A percentile compares a stretch with the other conserved stretches of the same genome.
Evolutionary conservation across 2,888 invertebrate genomes (phyloP).

Genomic region (Synanthedon andrenaeformis): DNA sequence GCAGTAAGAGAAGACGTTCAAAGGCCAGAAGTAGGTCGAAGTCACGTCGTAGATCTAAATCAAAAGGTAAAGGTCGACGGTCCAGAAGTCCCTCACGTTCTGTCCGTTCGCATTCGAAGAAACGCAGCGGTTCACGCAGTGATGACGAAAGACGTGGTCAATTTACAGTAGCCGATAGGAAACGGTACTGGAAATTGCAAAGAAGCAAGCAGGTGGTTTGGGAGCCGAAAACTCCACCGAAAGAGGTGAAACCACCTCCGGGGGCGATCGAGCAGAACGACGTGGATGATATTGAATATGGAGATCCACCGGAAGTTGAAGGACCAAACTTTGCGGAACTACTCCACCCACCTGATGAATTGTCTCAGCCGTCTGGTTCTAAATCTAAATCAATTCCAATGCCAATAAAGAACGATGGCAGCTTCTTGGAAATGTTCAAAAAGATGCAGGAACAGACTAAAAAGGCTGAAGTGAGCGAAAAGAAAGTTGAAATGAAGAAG

Average conservation of each 20-base stretch:
- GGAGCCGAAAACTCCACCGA: slow-evolving; percentile 36
- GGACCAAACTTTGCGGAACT: slow-evolving; percentile 59
- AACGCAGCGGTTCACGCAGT: slow-evolving; percentile 31
- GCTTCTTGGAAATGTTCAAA: slow-evolving; percentile 92
- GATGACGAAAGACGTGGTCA: slow-evolving; percentile 57
- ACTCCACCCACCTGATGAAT: slow-evolving; percentile 32
- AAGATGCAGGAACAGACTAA: slow-evolving; percentile 81
- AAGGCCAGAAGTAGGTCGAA: slow-evolving; percentile 21
- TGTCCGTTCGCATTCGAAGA: slow-evolving; percentile 30
- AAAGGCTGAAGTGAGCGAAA: slow-evolving; percentile 46
- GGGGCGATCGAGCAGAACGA: slow-evolving; percentile 44
- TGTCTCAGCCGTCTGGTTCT: slow-evolving; percentile 36
- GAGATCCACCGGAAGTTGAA: slow-evolving; percentile 57
- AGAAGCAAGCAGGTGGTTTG: slow-evolving; percentile 34
- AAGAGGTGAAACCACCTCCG: slow-evolving; percentile 51
- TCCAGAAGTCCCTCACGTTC: slow-evolving; percentile 24
- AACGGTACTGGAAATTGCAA: slow-evolving; percentile 57
- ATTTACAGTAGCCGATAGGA: slow-evolving; percentile 59
- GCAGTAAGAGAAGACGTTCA: slow-evolving; percentile 15
- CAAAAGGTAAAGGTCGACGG: slow-evolving; percentile 27
- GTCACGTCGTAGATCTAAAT: slow-evolving; percentile 27
- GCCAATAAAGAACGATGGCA: slow-evolving; percentile 89
- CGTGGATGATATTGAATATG: slow-evolving; percentile 51
- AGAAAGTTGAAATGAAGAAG: slow-evolving; percentile 50
- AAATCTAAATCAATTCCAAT: slow-evolving; percentile 70